Evolutionary conservation across 2,797 vertebrate genomes (phyloP).

Genomic region (Hoplostethus mediterraneus): DNA sequence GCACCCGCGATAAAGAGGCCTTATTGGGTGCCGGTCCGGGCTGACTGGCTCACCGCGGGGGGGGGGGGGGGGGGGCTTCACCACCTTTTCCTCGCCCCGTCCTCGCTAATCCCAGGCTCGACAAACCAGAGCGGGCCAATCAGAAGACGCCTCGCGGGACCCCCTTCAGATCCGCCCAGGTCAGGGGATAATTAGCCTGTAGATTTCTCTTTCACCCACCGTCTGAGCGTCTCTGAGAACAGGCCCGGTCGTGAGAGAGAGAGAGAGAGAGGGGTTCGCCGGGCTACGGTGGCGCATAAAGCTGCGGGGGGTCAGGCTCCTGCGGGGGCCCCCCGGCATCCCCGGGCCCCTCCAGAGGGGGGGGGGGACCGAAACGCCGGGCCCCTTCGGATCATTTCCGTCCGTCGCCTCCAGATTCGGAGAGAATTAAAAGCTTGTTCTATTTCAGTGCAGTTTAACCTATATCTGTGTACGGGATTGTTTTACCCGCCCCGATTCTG

Average conservation of each 20-base stretch:
- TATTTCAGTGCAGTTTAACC: conserved; percentile 18
- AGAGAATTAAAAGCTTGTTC: conserved; percentile 51
- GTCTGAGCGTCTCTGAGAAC: conserved; percentile 75
- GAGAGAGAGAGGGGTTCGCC: conserved; percentile 66
- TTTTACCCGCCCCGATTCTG: neutral
- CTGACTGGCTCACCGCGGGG: conserved; percentile 61
- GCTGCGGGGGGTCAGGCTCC: conserved; percentile 48
- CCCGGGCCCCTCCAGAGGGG: conserved; percentile 42
- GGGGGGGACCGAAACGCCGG: conserved; percentile 46
- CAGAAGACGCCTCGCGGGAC: conserved; percentile 76
- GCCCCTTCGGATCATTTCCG: conserved; percentile 18
- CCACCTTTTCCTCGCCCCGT: conserved; percentile 76
- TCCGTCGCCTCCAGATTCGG: conserved; percentile 38
- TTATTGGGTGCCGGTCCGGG: conserved; percentile 74
- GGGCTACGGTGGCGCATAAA: conserved; percentile 58
- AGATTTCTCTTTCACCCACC: conserved; percentile 70
- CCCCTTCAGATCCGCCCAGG: conserved; percentile 75
- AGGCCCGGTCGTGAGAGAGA: conserved; percentile 64
- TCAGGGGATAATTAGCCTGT: conserved; percentile 82
- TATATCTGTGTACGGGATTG: neutral
- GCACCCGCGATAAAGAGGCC: conserved; percentile 83
- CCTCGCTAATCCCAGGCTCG: conserved; percentile 85
- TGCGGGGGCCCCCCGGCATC: conserved; percentile 28
- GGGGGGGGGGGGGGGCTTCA: too few relatives aligned
- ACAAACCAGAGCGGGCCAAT: conserved; percentile 81